Percentiles rank a stretch among this genome's conserved stretches.
Evolutionary conservation across 2,888 invertebrate species (phyloP).

Genomic region (Bugulina stolonifera): DNA sequence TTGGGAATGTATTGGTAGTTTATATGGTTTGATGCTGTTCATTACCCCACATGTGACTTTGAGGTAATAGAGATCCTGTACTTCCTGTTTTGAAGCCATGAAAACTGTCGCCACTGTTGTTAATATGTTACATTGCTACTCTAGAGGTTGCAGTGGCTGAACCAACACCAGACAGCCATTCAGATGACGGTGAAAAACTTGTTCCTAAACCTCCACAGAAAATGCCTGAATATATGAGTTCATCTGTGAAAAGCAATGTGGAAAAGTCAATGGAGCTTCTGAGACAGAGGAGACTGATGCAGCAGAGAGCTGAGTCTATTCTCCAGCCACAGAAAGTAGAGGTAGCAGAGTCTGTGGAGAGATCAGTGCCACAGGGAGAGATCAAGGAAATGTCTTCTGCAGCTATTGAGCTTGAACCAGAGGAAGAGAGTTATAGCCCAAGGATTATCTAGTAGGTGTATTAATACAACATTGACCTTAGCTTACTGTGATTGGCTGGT

Average conservation of each 20-base stretch:
- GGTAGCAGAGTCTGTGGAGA: background rate
- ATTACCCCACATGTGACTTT: no score
- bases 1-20: no score
- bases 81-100: no score
- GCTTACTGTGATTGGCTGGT: no score
- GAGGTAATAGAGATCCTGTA: no score
- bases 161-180: no score
- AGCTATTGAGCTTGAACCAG: background rate
- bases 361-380: background rate
- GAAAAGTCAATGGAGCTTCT: slow-evolving; percentile 19
- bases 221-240: background rate
- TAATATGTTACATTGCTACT: no score
- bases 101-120: no score
- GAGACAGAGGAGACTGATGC: background rate
- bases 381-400: background rate
- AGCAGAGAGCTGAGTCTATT: background rate
- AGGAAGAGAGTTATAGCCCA: slow-evolving; percentile 23
- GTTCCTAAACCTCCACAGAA: background rate
- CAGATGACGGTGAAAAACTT: no score
- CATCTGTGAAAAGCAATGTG: background rate
- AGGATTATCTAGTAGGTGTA: background rate
- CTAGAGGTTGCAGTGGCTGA: no score
- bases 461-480: no score
- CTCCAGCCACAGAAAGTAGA: background rate
- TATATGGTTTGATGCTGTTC: no score